Evolutionary conservation across 1,140 invertebrate species (phyloP).

Genomic region (Leptestheria dahalacensis): DNA sequence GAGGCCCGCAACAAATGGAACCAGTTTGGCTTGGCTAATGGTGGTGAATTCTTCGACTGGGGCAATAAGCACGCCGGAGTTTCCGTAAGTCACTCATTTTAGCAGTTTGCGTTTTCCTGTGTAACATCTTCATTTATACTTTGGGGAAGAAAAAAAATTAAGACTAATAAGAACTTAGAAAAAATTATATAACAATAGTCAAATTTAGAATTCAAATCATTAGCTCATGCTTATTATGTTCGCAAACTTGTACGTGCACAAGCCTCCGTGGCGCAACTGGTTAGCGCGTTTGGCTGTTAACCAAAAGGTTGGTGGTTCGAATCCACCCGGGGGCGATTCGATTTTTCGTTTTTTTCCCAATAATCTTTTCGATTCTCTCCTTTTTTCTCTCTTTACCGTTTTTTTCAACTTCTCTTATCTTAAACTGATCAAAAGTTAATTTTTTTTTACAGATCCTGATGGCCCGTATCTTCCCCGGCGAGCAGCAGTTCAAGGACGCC

Average conservation of each 20-base stretch:
- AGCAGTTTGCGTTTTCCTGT: too few species aligned
- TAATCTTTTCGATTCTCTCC: neutral
- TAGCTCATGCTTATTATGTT: too few species aligned
- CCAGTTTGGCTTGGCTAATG: constrained; percentile 32
- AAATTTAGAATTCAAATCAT: too few species aligned
- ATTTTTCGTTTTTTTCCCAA: neutral
- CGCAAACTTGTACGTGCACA: too few species aligned
- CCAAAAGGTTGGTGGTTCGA: neutral
- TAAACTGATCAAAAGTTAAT: neutral
- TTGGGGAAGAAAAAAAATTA: too few species aligned
- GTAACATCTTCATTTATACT: too few species aligned
- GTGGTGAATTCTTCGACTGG: constrained; percentile 34
- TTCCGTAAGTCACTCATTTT: constrained; percentile 29
- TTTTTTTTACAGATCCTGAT: constrained; percentile 30
- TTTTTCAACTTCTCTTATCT: too few species aligned
- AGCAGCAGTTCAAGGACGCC: constrained; percentile 31
- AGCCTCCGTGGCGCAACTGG: neutral
- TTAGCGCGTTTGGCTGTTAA: neutral
- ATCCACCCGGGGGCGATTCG: neutral
- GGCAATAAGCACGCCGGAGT: constrained; percentile 42
- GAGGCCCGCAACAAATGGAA: constrained; percentile 36
- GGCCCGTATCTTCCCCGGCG: constrained; percentile 27
- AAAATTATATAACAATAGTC: too few species aligned
- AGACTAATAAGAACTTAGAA: too few species aligned
- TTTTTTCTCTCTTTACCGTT: too few species aligned